Percentiles rank a stretch among this genome's conserved stretches.
phyloP scores from a whole-genome alignment of 2,113 vertebrate genomes.

The Diadophis punctatus region DNA sequence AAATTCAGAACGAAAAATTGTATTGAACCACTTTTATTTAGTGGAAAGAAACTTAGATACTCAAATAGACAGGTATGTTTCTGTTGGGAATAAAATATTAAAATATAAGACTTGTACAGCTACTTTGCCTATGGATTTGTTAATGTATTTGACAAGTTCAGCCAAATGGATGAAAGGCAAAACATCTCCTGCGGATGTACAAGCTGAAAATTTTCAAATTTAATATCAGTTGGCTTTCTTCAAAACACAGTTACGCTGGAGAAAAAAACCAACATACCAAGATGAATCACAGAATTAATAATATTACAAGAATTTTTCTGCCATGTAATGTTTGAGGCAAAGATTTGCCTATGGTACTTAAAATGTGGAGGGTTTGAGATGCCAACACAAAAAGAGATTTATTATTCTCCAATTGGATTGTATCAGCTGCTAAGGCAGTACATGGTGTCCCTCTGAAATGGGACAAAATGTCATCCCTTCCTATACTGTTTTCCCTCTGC shows the following conservation, averaged over 20 bases:
- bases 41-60: background rate
- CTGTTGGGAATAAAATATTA: background rate
- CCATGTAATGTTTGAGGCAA: background rate
- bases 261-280: background rate
- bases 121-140: background rate
- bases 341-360: background rate
- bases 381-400: slow-evolving; percentile 7
- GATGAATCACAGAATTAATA: background rate
- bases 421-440: background rate
- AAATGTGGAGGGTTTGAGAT: background rate
- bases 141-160: background rate
- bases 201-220: background rate
- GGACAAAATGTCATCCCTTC: slow-evolving; percentile 8
- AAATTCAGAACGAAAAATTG: background rate
- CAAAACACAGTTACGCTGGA: background rate
- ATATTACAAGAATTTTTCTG: background rate
- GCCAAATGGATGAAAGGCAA: background rate
- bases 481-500: slow-evolving; percentile 10
- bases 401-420: background rate
- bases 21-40: background rate
- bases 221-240: background rate
- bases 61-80: background rate
- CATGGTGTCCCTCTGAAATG: slow-evolving; percentile 8
- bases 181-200: background rate
- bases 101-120: background rate